phyloP scores from a whole-genome alignment of 2,797 vertebrate genomes.

The Myotis pilosus region DNA sequence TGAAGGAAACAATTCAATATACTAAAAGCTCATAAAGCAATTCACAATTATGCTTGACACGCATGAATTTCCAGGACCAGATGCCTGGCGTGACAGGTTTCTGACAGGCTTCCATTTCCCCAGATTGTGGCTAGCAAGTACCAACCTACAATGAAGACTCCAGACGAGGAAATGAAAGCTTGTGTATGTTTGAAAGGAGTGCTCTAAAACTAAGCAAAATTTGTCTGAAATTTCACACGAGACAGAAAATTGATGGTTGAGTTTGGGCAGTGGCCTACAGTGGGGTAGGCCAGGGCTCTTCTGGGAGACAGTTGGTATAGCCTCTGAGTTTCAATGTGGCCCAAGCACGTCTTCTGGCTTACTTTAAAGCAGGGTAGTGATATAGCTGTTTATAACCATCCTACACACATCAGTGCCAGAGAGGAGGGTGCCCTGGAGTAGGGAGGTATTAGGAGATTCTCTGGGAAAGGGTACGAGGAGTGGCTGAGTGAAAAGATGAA shows the following conservation, averaged over 20 bases:
- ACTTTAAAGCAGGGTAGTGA: not conserved
- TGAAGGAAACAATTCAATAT: constrained; percentile 27
- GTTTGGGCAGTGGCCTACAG: not conserved
- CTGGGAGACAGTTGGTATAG: not conserved
- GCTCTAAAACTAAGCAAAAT: not conserved
- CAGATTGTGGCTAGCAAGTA: not conserved
- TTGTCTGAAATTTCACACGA: not conserved
- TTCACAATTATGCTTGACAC: constrained; percentile 14
- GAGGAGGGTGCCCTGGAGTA: not conserved
- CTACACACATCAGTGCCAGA: not conserved
- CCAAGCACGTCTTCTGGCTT: not conserved
- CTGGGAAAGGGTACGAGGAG: not conserved
- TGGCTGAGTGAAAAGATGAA: not conserved
- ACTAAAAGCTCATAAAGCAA: not conserved
- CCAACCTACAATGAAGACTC: not conserved
- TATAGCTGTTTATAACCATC: not conserved
- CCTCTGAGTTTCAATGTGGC: not conserved
- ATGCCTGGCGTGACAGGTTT: not conserved
- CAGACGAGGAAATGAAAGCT: not conserved
- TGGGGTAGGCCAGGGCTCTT: not conserved
- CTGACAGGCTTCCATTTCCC: constrained; percentile 42
- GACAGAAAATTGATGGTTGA: not conserved
- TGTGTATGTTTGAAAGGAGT: not conserved
- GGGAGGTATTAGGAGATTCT: not conserved
- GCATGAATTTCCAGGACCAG: constrained; percentile 13